A percentile compares a stretch with the other conserved stretches of the same genome.
These are phyloP conservation scores for Zaprionus kolodkinae DNA, from an alignment of 1,140 invertebrate genomes.

Conservation along the genomic window DNA sequence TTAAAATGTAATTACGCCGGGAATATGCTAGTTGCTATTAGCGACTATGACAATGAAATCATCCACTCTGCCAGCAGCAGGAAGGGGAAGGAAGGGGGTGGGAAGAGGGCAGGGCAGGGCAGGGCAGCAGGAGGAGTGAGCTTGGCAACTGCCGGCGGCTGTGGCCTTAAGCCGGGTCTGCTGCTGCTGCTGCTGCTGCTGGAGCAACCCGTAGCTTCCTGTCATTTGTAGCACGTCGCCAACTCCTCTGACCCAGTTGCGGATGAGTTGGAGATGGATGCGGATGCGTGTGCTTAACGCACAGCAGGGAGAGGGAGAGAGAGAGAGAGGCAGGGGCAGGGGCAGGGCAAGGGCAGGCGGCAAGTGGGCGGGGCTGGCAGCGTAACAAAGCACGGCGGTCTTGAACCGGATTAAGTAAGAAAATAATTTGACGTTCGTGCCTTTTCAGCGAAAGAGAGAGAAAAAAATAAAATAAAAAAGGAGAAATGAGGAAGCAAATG, in stretches of 20 bases:
- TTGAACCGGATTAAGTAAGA: slow-evolving; percentile 79
- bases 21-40: slow-evolving; percentile 70
- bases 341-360: not conserved
- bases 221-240: slow-evolving; percentile 60
- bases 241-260: slow-evolving; percentile 74
- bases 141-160: slow-evolving; percentile 19
- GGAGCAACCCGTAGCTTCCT: slow-evolving; percentile 42
- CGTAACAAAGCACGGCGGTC: slow-evolving; percentile 67
- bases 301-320: not conserved
- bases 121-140: too few relatives aligned
- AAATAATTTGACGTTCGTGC: slow-evolving; percentile 81
- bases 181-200: not conserved
- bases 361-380: not conserved
- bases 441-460: slow-evolving; percentile 63
- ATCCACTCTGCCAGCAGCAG: slow-evolving; percentile 28
- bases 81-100: not conserved
- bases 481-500: not conserved
- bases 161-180: slow-evolving; percentile 38
- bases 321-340: not conserved
- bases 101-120: too few relatives aligned
- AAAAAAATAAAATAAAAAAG: slow-evolving; percentile 26
- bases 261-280: slow-evolving; percentile 29
- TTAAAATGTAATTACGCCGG: slow-evolving; percentile 74
- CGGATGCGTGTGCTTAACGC: slow-evolving; percentile 16
- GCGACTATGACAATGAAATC: slow-evolving; percentile 78